These are phyloP conservation scores for Geothlypis trichas DNA, from an alignment of 2,113 vertebrate species.

Conservation along the genomic window DNA sequence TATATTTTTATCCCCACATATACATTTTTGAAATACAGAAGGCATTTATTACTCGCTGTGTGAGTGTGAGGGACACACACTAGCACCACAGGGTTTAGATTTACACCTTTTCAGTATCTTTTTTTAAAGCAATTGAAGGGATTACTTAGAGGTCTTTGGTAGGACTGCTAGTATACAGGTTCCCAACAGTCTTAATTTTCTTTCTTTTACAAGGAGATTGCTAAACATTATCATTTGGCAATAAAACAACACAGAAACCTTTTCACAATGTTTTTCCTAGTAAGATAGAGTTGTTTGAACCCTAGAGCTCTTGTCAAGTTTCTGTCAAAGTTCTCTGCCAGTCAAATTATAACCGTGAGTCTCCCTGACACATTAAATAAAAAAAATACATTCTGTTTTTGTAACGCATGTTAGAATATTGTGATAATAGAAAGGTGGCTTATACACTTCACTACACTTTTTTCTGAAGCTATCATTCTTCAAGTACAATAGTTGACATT, in stretches of 20 bases:
- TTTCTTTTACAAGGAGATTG: neutral
- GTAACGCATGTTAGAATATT: neutral
- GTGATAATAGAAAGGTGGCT: neutral
- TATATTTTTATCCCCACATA: neutral
- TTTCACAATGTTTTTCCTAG: neutral
- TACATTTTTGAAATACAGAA: neutral
- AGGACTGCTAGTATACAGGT: neutral
- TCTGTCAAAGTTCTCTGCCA: neutral
- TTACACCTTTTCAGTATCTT: neutral
- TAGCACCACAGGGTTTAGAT: neutral
- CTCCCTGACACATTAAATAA: neutral
- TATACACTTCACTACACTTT: neutral
- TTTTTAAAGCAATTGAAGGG: neutral
- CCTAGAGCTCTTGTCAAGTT: neutral
- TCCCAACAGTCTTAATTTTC: neutral
- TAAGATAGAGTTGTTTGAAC: neutral
- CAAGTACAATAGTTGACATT: slow-evolving; percentile 34
- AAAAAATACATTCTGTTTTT: neutral
- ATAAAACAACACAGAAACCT: neutral
- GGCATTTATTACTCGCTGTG: neutral
- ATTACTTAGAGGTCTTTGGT: neutral
- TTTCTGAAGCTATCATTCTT: slow-evolving; percentile 38
- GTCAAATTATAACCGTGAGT: neutral
- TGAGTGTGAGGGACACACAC: neutral
- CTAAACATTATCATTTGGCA: neutral